Base-by-base conservation (phyloP, 2,888 invertebrate species). In the Ormyrus nitidulus region DNA sequence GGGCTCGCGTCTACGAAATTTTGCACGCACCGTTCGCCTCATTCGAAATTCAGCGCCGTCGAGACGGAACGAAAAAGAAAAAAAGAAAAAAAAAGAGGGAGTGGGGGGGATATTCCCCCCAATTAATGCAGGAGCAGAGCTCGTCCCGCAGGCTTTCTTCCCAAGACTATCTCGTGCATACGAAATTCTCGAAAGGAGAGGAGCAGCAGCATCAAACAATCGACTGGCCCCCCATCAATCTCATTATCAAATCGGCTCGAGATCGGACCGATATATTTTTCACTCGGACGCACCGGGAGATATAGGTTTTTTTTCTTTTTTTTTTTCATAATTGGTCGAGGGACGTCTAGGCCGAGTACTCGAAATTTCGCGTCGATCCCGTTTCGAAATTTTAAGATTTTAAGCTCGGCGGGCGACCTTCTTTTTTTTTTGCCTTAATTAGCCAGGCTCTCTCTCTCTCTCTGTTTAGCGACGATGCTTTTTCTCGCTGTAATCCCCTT, bases 201-300 rank as follows among this genome's bases (percentile, higher is more conserved):
- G 1, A 72, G 54, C 51, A 68, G 61, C 19, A 19, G 19, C 53
- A 70, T 77, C 11, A 51, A 71, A 77, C 58, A 73, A 79, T 75
- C 64, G 61, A 66, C 34, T 13, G 72, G 62, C 74, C 65, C 19
- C 19, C 65, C 81, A 81, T 81, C 70, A 74, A 81, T 81, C 74
- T 81, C 74, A 74, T 74, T 81, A 77, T 77, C 74, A 77, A 81
- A 74, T 70, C 70, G 65, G 44, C 65, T 74, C 61, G 70, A 77
- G 10, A 11, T 46, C 53, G 44, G 49, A 8, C 62, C 34, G 54
- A 78, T 78, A 78, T 78, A 78, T 73, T 73, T 79, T 34, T 75
- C 61, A 54, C 66, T 61, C 19, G 51, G 11, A 44, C 9, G 66
- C 46, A 34, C 58, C 19, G 19, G 19, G 19, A 19, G 71, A 58